These are phyloP conservation scores for Chelon auratus DNA, from an alignment of 2,797 vertebrate species.

Conservation along the genomic window DNA sequence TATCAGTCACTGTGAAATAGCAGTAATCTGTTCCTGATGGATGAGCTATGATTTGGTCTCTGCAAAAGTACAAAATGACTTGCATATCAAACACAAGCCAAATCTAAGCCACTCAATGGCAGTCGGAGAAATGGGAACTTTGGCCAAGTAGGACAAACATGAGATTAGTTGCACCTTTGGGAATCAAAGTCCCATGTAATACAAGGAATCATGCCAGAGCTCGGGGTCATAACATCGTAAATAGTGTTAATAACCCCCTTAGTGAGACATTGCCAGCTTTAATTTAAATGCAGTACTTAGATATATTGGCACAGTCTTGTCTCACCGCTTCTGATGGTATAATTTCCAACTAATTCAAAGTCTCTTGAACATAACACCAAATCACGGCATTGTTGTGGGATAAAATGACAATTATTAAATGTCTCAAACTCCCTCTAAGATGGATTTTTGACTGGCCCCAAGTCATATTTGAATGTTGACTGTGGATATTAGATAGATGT, in stretches of 20 bases:
- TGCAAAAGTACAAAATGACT: slow-evolving; percentile 3
- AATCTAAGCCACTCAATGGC: slow-evolving; percentile 11
- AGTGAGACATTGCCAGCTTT: background rate
- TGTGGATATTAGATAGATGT: background rate
- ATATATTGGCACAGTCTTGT: background rate
- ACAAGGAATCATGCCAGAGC: slow-evolving; percentile 21
- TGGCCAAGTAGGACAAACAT: slow-evolving; percentile 52
- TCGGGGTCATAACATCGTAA: slow-evolving; percentile 18
- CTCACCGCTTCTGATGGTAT: no score
- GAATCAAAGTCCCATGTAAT: slow-evolving; percentile 51
- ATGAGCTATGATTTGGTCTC: no score
- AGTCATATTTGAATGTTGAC: background rate
- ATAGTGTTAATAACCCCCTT: slow-evolving; percentile 29
- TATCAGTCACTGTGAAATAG: no score
- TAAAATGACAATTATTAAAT: background rate
- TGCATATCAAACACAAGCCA: slow-evolving; percentile 8
- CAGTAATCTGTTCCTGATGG: no score
- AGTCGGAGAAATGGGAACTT: slow-evolving; percentile 37
- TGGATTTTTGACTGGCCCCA: background rate
- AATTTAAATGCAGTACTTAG: background rate
- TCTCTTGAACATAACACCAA: background rate
- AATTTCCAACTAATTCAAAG: background rate
- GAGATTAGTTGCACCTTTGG: slow-evolving; percentile 60
- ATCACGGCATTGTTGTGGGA: background rate
- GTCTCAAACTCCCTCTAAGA: background rate